Evolutionary conservation across 2,888 invertebrate genomes (phyloP).

Genomic region (Vannuccia rotundouncinata): DNA sequence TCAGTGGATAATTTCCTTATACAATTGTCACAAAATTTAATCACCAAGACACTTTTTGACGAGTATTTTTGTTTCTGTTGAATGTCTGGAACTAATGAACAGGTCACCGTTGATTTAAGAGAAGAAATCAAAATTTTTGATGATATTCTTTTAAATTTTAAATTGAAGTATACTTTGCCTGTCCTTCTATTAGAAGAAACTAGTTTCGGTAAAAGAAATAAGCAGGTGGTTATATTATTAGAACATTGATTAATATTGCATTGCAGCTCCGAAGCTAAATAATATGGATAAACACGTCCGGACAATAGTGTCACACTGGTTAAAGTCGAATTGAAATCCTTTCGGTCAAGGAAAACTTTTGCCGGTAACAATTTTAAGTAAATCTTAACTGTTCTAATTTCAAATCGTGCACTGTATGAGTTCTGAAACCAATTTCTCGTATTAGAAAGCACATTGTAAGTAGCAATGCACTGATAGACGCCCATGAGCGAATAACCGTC

Average conservation of each 20-base stretch:
- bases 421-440: not conserved
- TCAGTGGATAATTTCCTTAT: not conserved
- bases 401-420: not conserved
- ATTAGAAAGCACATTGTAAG: not conserved
- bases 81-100: not conserved
- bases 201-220: not conserved
- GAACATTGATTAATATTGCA: not conserved
- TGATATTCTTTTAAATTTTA: too few relatives aligned
- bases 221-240: not conserved
- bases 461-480: not conserved
- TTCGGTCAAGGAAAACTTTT: not conserved
- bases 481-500: not conserved
- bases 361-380: not conserved
- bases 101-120: not conserved
- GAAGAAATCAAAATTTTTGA: not conserved
- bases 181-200: not conserved
- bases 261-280: not conserved
- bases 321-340: not conserved
- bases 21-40: not conserved
- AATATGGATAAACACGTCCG: not conserved
- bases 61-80: not conserved
- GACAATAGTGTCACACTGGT: not conserved
- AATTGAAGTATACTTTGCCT: not conserved
- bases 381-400: not conserved
- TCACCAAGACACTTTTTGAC: not conserved